Evolutionary conservation across 2,113 vertebrate genomes (phyloP), one percentile per base, ranked within the genome.

Genomic region (Dipodomys stephensi): DNA sequence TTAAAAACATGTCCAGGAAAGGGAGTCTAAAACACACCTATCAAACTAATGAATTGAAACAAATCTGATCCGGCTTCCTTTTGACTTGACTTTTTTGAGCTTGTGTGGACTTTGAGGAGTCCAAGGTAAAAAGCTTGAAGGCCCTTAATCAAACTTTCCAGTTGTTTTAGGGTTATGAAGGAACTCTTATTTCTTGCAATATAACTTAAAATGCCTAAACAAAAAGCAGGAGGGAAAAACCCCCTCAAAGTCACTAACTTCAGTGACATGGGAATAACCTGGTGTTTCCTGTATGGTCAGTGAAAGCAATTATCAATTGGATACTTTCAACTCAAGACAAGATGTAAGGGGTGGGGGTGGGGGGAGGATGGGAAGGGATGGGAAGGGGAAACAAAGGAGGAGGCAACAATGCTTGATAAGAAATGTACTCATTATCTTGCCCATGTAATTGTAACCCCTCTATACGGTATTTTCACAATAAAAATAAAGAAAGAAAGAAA

Each of bases 231-330:
- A 13, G 53, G 15, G 15, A 57, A 57, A 57, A 57, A 18, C 4
- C 12, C 15, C 53, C 49, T 49, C 49, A 49, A 49, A 57, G 53
- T 57, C 53, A 57, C 53, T 57, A 57, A 64, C 64, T 46, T 39
- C 78, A 72, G 68, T 10, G 80, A 90, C 65, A 89, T 71, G 32
- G 73, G 44, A 96, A 91, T 80, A 16, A 91, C 7, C 7, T 19
- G 8, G 22, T 72, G 35, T 81, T 81, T 92, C 46, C 15, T 35
- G 7, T 27, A 62, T 5, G n/a, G n/a, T 32, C 8, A 73, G 39
- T 4, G 22, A 62, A 90, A 78, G 79, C 25, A 23, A 2, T 4
- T 64, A 57, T 57, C 53, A 78, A 85, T 6, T 9, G 32, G 72
- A 18, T 35, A n/a, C 60, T 94, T 85, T 12, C 65, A 72, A 71